Evolutionary conservation across 2,113 vertebrate species (phyloP), one percentile per base, ranked within the genome.

Genomic region (Sebastes fasciatus): DNA sequence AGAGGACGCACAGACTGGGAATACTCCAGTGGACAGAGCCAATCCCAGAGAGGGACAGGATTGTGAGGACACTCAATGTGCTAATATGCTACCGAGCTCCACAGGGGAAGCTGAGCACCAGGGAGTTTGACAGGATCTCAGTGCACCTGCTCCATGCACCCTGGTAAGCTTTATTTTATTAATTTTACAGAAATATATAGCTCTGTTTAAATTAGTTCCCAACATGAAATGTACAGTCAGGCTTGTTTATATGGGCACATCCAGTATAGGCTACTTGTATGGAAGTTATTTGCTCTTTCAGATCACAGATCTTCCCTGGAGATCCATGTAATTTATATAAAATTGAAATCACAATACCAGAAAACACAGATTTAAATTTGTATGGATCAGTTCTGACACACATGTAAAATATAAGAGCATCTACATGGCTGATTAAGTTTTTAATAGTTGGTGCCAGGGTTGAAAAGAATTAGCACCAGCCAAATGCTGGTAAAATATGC

Each of bases 91-190:
- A 40, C 82, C 55, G 72, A 52, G 84, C 74, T 89, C 89, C 60
- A 65, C 79, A 79, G 88, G 82, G 77, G 83, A 89, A 77, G 61
- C 84, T 84, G 78, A 89, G 74, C 85, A 68, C 78, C 64, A 23
- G 83, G 86, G 85, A 93, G 83, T 86, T 82, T 91, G 88, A 91
- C 86, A 71, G 91, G 75, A 91, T 87, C 85, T 89, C 74, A 43
- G 79, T 82, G 89, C 91, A 93, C 92, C 92, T 94, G 91, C 93
- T 93, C 84, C 87, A 86, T 80, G 77, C 68, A 85, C 83, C 46
- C 91, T 64, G 95, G 95, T 95, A 88, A 94, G 92, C 58, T 81
- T 78, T 13, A 74, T 83, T 26, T 83, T 57, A 40, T 74, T 80
- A 10, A 8, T 49, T 46, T 63, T 58, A 77, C 67, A 61, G 26